Evolutionary conservation across 2,888 invertebrate species (phyloP).

Genomic region (Dascillus cervinus): DNA sequence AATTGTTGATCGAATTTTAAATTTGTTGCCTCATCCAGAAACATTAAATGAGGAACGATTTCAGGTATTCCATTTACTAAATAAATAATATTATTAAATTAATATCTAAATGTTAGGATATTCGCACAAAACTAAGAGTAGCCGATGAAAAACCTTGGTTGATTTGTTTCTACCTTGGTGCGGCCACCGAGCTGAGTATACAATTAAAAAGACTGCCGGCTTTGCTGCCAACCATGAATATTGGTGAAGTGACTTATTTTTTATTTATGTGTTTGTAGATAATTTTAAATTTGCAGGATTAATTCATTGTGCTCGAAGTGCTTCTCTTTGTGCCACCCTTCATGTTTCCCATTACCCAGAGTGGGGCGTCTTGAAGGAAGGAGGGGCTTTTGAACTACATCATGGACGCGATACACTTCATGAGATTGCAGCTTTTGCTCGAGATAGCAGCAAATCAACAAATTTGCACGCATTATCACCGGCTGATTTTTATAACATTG

Average conservation of each 20-base stretch:
- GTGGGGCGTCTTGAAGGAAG: conserved; percentile 66
- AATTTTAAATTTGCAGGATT: conserved; percentile 42
- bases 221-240: conserved; percentile 47
- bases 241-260: conserved; percentile 42
- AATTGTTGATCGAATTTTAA: conserved; percentile 50
- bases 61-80: conserved; percentile 42
- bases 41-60: conserved; percentile 51
- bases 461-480: conserved; percentile 56
- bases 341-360: conserved; percentile 55
- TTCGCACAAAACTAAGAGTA: conserved; percentile 29
- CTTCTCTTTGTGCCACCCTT: conserved; percentile 50
- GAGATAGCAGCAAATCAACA: conserved; percentile 49
- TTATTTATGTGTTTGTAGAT: not conserved
- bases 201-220: conserved; percentile 56
- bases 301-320: conserved; percentile 53
- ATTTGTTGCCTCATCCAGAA: conserved; percentile 53
- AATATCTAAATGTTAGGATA: conserved; percentile 24
- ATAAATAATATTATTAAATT: not conserved
- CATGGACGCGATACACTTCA: conserved; percentile 55
- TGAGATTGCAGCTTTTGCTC: conserved; percentile 56
- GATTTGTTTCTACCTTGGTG: conserved; percentile 48
- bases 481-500: conserved; percentile 51
- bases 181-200: conserved; percentile 45
- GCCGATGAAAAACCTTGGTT: conserved; percentile 45
- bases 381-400: conserved; percentile 68